Percentiles rank a stretch among this genome's conserved stretches.
Conservation (phyloP, 1,140 invertebrate genomes). For the Pogonomyrmex barbatus region DNA sequence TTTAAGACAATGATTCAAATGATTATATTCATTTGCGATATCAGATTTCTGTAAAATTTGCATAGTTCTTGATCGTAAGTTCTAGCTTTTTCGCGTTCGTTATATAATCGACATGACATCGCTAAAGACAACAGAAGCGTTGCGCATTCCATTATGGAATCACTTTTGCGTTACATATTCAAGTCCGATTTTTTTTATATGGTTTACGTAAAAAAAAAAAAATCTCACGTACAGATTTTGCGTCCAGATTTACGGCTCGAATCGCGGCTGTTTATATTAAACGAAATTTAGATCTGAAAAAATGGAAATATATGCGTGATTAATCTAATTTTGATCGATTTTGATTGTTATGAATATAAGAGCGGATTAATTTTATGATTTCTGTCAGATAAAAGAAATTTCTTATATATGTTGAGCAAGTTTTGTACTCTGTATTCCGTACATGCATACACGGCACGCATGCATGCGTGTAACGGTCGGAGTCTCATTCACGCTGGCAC, state of each 20-base stretch:
- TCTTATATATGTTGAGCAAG: neutral
- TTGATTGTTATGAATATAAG: neutral
- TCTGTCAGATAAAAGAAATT: neutral
- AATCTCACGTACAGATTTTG: neutral
- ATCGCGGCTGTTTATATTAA: neutral
- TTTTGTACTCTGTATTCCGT: neutral
- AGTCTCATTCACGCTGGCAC: slow-evolving; percentile 76
- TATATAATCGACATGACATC: slow-evolving; percentile 17
- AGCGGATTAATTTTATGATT: neutral
- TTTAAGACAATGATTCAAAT: neutral
- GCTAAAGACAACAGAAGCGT: slow-evolving; percentile 41
- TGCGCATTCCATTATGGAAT: slow-evolving; percentile 24
- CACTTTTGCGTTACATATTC: neutral
- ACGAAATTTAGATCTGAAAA: neutral
- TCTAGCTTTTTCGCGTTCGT: neutral
- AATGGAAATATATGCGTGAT: neutral
- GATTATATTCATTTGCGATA: neutral
- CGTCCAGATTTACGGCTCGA: slow-evolving; percentile 5
- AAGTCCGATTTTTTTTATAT: neutral
- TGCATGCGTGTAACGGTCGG: neutral
- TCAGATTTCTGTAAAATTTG: neutral
- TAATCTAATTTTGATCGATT: neutral
- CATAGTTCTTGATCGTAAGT: neutral
- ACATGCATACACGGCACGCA: slow-evolving; percentile 3
- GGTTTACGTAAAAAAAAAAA: neutral